Evolutionary conservation across 2,113 vertebrate genomes (phyloP), one percentile per base, ranked within the genome.

Genomic region (Halcyon malimbica): DNA sequence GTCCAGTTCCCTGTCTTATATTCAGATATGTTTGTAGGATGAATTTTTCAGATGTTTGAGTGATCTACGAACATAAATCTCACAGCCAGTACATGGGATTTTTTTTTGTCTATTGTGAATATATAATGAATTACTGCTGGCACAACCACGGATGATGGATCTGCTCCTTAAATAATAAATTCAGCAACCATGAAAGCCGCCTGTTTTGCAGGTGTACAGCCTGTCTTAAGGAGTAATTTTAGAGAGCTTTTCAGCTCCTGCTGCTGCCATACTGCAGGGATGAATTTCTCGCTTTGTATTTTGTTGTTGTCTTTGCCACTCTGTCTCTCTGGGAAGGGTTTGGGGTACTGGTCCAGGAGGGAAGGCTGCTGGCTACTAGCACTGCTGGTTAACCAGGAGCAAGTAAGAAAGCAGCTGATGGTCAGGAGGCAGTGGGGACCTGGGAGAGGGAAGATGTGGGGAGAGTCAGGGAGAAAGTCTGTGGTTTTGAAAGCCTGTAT

Each of bases 81-180:
- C 63, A 19, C 65, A 76, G 50, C 25, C n/a, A 74, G 70, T 39
- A 89, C 59, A 50, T 46, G 31, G 54, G 44, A 65, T 78, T 50
- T 42, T 78, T 54, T 41, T 68, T 88, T 93, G 89, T 41, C 89
- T 87, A 3, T 89, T 91, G 74, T 91, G 87, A 87, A 79, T 83
- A 35, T 46, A 13, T 67, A 83, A 93, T 90, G 92, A 96, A 90
- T 91, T 85, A 82, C 62, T 69, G 35, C 70, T 91, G 46, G 80
- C 29, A 50, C 4, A 13, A 84, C 65, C 54, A 54, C 0, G 2
- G 44, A 69, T 71, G 69, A 89, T 73, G 69, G 73, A 91, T 94
- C 57, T 83, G 75, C 87, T 90, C 56, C 85, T 90, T 89, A 83
- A 90, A 86, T 59, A 96, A 93, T 74, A 86, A 90, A 87, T 90